Evolutionary conservation across 1,140 invertebrate genomes (phyloP), one percentile per base, ranked within the genome.

Genomic region (Ctenoplectra terminalis): DNA sequence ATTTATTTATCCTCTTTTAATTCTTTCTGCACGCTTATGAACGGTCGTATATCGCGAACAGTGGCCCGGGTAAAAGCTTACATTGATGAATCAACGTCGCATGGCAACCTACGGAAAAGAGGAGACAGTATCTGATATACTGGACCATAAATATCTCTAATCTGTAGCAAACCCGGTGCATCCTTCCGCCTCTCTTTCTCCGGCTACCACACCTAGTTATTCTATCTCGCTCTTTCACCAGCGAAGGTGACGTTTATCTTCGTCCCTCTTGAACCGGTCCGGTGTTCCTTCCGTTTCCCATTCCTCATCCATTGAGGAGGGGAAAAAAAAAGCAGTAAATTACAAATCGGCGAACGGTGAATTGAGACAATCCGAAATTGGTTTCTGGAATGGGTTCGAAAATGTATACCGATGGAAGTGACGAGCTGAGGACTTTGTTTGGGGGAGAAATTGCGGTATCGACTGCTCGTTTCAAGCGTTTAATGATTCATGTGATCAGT

Each of bases 131-230:
- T 90, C 82, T 90, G 89, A 91, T 91, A 90, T 91, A 91, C 88
- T 84, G 88, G 81, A 89, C 85, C 88, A 90, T 90, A 90, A 91
- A 91, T 91, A 91, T 91, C 88, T 90, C 82, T 91, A 91, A 91
- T 91, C 90, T 90, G 83, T 77, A 87, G 80, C 67, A 73, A 83
- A 78, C 77, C 67, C 70, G 31, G 37, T 50, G 70, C 70, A 75
- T 76, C 76, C 76, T 54, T 82, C 61, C 75, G 73, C 74, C 66
- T 70, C 82, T 78, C 73, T 74, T 77, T 75, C 69, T 74, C 60
- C 29, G 48, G 46, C 29, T 6, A 52, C 11, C 11, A 9, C 34
- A 29, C 31, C 13, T 29, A 23, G 23, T 13, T 40, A 26, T 20
- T 20, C 37, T 48, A 13, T 52, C 76, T 77, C 64, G 15, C 48